Evolutionary conservation across 2,888 invertebrate genomes (phyloP).

Genomic region (Linhomoeus sp.): DNA sequence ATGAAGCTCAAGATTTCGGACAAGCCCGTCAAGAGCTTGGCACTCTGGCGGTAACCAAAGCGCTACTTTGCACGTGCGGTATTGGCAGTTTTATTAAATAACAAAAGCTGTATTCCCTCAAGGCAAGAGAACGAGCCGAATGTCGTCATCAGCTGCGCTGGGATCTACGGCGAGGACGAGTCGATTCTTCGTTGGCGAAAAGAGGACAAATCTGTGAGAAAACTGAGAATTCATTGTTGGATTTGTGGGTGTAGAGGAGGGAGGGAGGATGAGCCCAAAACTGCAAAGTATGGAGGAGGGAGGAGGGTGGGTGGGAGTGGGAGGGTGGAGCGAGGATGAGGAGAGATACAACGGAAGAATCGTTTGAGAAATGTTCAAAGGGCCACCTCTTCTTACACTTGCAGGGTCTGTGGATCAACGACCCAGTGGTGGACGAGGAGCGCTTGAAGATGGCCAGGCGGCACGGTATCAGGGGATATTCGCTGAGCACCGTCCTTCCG

Average conservation of each 20-base stretch:
- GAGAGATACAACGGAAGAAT: no score
- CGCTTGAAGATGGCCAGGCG: no score
- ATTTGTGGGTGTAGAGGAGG: no score
- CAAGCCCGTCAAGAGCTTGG: conserved; percentile 33
- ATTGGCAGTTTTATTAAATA: neutral
- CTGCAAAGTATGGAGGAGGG: no score
- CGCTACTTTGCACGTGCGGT: no score
- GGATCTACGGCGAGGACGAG: conserved; percentile 35
- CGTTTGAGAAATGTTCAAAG: no score
- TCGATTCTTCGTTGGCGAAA: conserved; percentile 35
- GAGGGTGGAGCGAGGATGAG: no score
- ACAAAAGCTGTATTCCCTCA: neutral
- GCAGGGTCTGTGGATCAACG: conserved; percentile 23
- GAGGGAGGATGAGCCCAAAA: no score
- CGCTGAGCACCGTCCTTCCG: no score
- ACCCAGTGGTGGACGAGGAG: conserved; percentile 13
- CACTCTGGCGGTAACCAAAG: conserved; percentile 23
- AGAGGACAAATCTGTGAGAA: conserved; percentile 26
- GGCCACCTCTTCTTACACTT: neutral
- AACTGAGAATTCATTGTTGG: neutral
- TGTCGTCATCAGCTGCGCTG: conserved; percentile 33
- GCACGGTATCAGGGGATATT: no score
- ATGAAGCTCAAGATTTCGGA: conserved; percentile 37
- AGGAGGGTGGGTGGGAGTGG: no score
- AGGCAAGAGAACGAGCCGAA: conserved; percentile 17